Conservation (phyloP, 1,140 invertebrate genomes). For the Lepidurus apus region DNA sequence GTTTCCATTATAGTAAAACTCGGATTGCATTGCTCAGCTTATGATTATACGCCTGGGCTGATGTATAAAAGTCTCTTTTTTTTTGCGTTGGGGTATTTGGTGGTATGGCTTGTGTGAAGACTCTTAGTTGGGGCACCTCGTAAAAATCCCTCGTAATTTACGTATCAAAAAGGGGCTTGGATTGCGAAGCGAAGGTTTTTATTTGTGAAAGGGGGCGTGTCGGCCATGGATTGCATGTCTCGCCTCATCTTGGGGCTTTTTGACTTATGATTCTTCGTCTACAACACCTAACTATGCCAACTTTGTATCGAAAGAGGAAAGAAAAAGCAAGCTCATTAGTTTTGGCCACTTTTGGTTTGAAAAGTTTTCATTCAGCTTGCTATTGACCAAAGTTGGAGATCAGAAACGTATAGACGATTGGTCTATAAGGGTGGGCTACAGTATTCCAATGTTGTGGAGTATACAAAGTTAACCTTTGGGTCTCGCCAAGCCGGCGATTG, state of each 20-base stretch:
- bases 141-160: slow-evolving; percentile 22
- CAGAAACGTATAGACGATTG: too few relatives aligned
- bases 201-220: slow-evolving; percentile 11
- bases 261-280: slow-evolving; percentile 10
- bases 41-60: slow-evolving; percentile 13
- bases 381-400: too few relatives aligned
- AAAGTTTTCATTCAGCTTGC: too few relatives aligned
- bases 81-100: background rate
- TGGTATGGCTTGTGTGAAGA: slow-evolving; percentile 21
- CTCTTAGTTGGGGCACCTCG: slow-evolving; percentile 13
- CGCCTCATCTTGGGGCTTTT: background rate
- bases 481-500: background rate
- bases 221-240: slow-evolving; percentile 17
- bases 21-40: background rate
- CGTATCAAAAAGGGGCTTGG: slow-evolving; percentile 21
- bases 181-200: slow-evolving; percentile 21
- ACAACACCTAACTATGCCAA: slow-evolving; percentile 1
- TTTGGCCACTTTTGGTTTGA: background rate
- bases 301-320: background rate
- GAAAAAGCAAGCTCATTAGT: background rate
- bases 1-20: slow-evolving; percentile 16
- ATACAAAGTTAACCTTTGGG: slow-evolving; percentile 3
- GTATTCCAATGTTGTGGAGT: background rate
- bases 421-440: too few relatives aligned
- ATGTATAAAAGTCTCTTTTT: background rate